Conservation (phyloP, 2,888 invertebrate genomes). For the Campaea margaritaria region DNA sequence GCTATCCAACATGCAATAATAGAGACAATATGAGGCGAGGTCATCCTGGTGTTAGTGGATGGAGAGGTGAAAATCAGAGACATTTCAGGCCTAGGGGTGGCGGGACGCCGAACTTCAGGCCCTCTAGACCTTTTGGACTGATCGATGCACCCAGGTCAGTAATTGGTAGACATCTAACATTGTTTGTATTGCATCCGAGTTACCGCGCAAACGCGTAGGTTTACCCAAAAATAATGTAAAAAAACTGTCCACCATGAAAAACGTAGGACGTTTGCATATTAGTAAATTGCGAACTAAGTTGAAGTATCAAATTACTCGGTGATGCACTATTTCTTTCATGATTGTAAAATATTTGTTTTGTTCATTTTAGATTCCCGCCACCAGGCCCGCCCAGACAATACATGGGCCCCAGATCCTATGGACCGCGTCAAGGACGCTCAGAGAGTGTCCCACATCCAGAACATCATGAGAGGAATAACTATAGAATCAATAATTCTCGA, state of each 20-base stretch:
- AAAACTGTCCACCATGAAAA: slow-evolving; percentile 10
- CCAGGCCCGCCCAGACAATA: slow-evolving; percentile 49
- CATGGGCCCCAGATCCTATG: slow-evolving; percentile 52
- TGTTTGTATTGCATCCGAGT: slow-evolving; percentile 50
- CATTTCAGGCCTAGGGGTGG: slow-evolving; percentile 72
- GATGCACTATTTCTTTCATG: background rate
- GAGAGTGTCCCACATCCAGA: slow-evolving; percentile 48
- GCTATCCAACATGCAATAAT: slow-evolving; percentile 61
- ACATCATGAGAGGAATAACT: slow-evolving; percentile 58
- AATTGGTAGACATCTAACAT: background rate
- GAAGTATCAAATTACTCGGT: slow-evolving; percentile 4
- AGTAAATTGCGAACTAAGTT: slow-evolving; percentile 3
- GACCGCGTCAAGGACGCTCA: slow-evolving; percentile 42
- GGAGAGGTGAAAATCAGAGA: slow-evolving; percentile 76
- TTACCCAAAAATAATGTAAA: background rate
- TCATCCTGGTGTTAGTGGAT: slow-evolving; percentile 74
- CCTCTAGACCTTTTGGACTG: slow-evolving; percentile 56
- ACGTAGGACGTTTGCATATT: slow-evolving; percentile 1
- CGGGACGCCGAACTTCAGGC: slow-evolving; percentile 65
- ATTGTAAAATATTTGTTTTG: slow-evolving; percentile 7
- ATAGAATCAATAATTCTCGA: slow-evolving; percentile 51
- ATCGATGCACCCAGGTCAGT: slow-evolving; percentile 63
- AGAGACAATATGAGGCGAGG: slow-evolving; percentile 77
- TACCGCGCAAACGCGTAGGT: slow-evolving; percentile 56
- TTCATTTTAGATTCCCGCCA: slow-evolving; percentile 66